phyloP scores from a whole-genome alignment of 1,140 invertebrate genomes.

The Ips nitidus region DNA sequence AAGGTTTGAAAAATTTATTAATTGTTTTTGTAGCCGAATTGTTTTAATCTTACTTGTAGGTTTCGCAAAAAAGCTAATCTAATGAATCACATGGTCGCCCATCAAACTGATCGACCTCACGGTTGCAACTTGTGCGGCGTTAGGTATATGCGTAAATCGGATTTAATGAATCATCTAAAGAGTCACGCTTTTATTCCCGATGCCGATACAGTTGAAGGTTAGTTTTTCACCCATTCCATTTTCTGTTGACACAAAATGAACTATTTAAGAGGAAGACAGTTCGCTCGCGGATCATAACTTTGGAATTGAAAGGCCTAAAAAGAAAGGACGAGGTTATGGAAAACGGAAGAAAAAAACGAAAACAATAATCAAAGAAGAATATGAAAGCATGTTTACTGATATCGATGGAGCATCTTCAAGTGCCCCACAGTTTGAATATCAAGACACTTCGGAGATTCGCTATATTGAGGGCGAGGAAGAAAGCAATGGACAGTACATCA shows the following conservation, averaged over 20 bases:
- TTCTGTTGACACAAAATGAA: background rate
- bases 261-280: constrained; percentile 33
- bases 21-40: background rate
- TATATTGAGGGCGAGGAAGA: constrained; percentile 51
- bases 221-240: background rate
- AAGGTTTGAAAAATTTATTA: constrained; percentile 46
- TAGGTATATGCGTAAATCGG: constrained; percentile 72
- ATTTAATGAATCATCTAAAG: constrained; percentile 80
- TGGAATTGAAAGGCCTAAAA: constrained; percentile 22
- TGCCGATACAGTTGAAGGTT: constrained; percentile 45
- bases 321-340: constrained; percentile 37
- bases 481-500: constrained; percentile 44
- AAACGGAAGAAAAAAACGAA: constrained; percentile 38
- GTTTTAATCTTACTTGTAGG: constrained; percentile 6
- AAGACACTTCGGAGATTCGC: constrained; percentile 47
- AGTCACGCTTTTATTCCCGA: constrained; percentile 73
- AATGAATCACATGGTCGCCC: constrained; percentile 82
- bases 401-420: constrained; percentile 15
- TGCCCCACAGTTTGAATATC: constrained; percentile 11
- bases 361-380: constrained; percentile 42
- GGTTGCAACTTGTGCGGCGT: constrained; percentile 77
- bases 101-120: constrained; percentile 76
- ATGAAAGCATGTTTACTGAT: constrained; percentile 32
- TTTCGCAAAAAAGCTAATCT: constrained; percentile 80
- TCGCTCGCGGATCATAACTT: constrained; percentile 36